phyloP scores from a whole-genome alignment of 2,113 vertebrate genomes.

The Macroglossus sobrinus region DNA sequence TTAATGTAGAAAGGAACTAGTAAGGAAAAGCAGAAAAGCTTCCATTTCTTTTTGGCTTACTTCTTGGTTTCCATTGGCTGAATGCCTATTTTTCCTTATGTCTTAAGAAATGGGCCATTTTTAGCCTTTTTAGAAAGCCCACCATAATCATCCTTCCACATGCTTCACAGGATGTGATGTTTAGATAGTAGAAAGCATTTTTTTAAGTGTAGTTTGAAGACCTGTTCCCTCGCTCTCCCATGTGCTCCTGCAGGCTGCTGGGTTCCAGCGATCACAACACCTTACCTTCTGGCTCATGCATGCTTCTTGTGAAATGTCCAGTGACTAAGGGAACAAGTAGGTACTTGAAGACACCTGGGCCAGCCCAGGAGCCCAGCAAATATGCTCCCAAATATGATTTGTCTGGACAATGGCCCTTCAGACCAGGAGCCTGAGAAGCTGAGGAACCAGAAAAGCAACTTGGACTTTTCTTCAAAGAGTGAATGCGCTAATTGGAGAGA shows the following conservation, averaged over 20 bases:
- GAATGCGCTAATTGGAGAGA: background rate
- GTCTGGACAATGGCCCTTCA: background rate
- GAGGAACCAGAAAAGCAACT: background rate
- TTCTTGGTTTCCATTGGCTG: constrained; percentile 58
- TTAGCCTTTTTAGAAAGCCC: constrained; percentile 51
- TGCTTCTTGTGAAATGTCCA: background rate
- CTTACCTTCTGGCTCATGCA: background rate
- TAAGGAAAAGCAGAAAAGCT: constrained; percentile 48
- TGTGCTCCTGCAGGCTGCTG: background rate
- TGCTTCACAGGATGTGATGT: background rate
- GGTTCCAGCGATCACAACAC: background rate
- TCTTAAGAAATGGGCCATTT: constrained; percentile 53
- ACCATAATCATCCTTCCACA: background rate
- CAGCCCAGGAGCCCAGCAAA: background rate
- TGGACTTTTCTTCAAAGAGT: background rate
- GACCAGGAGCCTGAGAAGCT: background rate
- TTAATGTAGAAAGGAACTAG: background rate
- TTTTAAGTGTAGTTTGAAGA: background rate
- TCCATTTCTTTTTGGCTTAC: constrained; percentile 62
- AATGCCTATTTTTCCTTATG: constrained; percentile 59
- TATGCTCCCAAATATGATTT: background rate
- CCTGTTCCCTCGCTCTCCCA: background rate
- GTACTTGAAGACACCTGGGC: background rate
- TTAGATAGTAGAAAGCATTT: background rate
- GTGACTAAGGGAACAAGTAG: background rate